These are phyloP conservation scores for Teleopsis dalmanni DNA, from an alignment of 1,140 invertebrate genomes.

Conservation along the genomic window DNA sequence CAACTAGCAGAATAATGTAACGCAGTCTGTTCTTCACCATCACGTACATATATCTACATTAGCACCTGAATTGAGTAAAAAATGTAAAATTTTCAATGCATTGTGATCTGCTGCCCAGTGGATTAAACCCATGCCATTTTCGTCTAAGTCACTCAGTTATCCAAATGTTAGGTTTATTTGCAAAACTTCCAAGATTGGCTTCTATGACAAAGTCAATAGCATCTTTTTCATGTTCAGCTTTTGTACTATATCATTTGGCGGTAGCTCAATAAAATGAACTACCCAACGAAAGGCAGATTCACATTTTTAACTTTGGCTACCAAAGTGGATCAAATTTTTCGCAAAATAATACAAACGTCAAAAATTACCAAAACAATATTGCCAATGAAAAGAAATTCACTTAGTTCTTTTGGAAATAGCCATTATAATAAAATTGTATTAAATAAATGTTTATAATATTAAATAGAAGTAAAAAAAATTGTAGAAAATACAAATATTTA, in stretches of 20 bases:
- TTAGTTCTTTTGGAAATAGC: too few species aligned
- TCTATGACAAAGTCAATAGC: conserved; percentile 77
- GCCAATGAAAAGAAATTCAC: too few species aligned
- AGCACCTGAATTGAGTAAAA: conserved; percentile 55
- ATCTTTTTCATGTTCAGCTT: conserved; percentile 56
- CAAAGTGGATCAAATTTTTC: conserved; percentile 59
- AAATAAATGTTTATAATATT: too few species aligned
- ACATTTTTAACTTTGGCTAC: conserved; percentile 41
- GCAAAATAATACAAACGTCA: too few species aligned
- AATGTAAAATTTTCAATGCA: conserved; percentile 51
- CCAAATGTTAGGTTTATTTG: conserved; percentile 43
- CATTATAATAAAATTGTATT: too few species aligned
- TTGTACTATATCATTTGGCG: conserved; percentile 50
- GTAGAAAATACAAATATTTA: too few species aligned
- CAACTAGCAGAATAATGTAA: conserved; percentile 79
- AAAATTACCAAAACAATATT: too few species aligned
- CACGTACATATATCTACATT: conserved; percentile 65
- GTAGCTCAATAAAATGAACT: conserved; percentile 56
- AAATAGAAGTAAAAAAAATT: too few species aligned
- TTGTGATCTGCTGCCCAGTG: conserved; percentile 88
- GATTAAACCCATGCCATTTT: conserved; percentile 67
- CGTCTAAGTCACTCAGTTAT: conserved; percentile 51
- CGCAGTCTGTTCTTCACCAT: conserved; percentile 74
- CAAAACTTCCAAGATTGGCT: conserved; percentile 56
- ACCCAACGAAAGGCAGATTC: conserved; percentile 52